These are phyloP conservation scores for Drosophila prosaltans DNA, from an alignment of 1,140 invertebrate species.

Conservation along the genomic window DNA sequence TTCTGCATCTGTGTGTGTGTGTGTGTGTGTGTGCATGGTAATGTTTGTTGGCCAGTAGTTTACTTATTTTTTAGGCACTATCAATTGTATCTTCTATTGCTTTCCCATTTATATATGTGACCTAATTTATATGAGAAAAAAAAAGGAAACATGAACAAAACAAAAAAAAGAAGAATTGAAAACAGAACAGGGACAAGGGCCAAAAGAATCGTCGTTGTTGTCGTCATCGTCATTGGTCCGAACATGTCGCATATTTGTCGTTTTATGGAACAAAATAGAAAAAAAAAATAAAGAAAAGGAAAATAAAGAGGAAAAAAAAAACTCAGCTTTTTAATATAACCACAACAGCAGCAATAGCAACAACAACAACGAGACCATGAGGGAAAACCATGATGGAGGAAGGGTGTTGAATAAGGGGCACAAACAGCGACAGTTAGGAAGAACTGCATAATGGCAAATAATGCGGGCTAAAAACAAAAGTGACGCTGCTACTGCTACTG, in stretches of 20 bases:
- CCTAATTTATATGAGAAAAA: slow-evolving; percentile 33
- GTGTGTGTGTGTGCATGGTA: too few species aligned
- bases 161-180: slow-evolving; percentile 4
- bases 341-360: slow-evolving; percentile 15
- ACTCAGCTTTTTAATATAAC: slow-evolving; percentile 21
- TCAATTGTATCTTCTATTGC: background rate
- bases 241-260: slow-evolving; percentile 45
- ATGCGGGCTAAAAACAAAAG: slow-evolving; percentile 77
- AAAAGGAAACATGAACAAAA: slow-evolving; percentile 23
- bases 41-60: background rate
- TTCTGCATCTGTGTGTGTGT: too few species aligned
- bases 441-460: slow-evolving; percentile 64
- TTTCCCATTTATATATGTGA: slow-evolving; percentile 20
- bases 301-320: background rate
- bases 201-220: slow-evolving; percentile 11
- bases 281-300: background rate
- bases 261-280: slow-evolving; percentile 8
- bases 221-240: slow-evolving; percentile 6
- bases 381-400: background rate
- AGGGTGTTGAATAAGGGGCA: background rate
- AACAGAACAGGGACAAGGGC: slow-evolving; percentile 26
- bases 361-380: slow-evolving; percentile 16
- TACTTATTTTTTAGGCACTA: background rate
- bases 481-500: slow-evolving; percentile 42
- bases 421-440: slow-evolving; percentile 2